phyloP scores from a whole-genome alignment of 1,140 invertebrate genomes.

The Pristionchus pacificus region DNA sequence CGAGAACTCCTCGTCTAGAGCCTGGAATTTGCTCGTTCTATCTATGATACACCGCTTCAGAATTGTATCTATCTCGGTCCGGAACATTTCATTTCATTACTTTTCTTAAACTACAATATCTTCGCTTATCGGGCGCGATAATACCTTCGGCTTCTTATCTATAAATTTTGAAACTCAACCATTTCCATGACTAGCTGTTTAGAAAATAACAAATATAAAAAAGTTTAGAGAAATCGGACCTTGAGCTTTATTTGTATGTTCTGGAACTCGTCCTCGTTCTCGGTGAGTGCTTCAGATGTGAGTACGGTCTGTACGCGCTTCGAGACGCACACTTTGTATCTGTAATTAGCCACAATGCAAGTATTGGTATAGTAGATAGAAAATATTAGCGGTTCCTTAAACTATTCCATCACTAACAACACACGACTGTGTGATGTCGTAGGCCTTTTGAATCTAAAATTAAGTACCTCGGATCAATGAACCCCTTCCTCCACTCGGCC shows the following conservation, averaged over 20 bases:
- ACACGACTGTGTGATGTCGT: no score
- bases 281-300: constrained; percentile 36
- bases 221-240: constrained; percentile 15
- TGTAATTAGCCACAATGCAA: not conserved
- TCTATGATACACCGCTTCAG: constrained; percentile 12
- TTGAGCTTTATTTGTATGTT: constrained; percentile 28
- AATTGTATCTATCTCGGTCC: constrained; percentile 13
- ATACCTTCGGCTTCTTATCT: no score
- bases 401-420: no score
- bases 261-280: constrained; percentile 44
- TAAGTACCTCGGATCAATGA: constrained; percentile 41
- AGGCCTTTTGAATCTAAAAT: no score
- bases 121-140: no score
- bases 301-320: constrained; percentile 44
- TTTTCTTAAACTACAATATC: no score
- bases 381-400: no score
- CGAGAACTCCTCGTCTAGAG: constrained; percentile 45
- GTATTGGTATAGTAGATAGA: not conserved
- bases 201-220: constrained; percentile 16
- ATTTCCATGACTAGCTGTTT: no score
- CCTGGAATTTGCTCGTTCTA: constrained; percentile 21
- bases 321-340: constrained; percentile 33
- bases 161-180: no score
- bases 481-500: constrained; percentile 44
- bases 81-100: no score